Conservation (phyloP, 92 coral and sea anemone species). For the Actinostola sp. region DNA sequence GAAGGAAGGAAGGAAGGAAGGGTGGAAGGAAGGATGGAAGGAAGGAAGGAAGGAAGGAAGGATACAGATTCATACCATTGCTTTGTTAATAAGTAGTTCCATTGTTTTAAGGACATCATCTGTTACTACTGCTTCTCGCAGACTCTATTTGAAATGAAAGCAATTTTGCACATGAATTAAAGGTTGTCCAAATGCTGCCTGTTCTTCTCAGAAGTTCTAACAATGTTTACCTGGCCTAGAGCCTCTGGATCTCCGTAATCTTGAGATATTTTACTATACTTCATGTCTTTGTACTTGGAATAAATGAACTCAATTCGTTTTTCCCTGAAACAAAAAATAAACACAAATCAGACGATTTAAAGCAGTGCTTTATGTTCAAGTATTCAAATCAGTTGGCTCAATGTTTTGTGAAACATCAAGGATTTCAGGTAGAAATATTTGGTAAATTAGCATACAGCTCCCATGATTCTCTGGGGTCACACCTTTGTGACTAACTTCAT, state of each 20-base stretch:
- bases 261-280: slow-evolving; percentile 73
- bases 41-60: too few relatives aligned
- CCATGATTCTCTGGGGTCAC: too few relatives aligned
- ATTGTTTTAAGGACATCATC: slow-evolving; percentile 78
- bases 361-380: too few relatives aligned
- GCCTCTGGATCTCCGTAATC: slow-evolving; percentile 79
- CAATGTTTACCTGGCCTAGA: slow-evolving; percentile 75
- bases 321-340: slow-evolving; percentile 48
- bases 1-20: too few relatives aligned
- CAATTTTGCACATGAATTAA: neutral
- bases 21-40: too few relatives aligned
- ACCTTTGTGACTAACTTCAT: too few relatives aligned
- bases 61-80: slow-evolving; percentile 60
- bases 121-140: slow-evolving; percentile 74
- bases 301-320: slow-evolving; percentile 82
- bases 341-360: too few relatives aligned
- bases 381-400: too few relatives aligned
- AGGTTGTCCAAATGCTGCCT: neutral
- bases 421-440: too few relatives aligned
- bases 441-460: too few relatives aligned
- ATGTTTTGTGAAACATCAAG: too few relatives aligned
- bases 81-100: slow-evolving; percentile 87
- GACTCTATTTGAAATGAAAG: slow-evolving; percentile 19
- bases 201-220: neutral
- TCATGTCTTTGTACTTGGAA: slow-evolving; percentile 81